phyloP scores from a whole-genome alignment of 2,113 vertebrate genomes.

The Menura novaehollandiae region DNA sequence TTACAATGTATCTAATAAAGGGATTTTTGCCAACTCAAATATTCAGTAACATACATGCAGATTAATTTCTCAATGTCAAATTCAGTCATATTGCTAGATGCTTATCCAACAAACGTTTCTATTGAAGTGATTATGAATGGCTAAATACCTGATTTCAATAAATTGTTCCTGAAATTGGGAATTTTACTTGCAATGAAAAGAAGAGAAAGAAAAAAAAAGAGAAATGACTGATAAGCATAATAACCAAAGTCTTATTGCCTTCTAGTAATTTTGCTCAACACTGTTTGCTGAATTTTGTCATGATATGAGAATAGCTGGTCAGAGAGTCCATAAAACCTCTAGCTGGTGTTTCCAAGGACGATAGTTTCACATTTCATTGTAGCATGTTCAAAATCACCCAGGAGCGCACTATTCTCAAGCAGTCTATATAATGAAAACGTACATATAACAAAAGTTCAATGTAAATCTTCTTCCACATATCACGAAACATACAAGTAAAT shows the following conservation, averaged over 20 bases:
- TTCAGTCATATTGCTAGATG: slow-evolving; percentile 72
- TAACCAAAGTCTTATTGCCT: slow-evolving; percentile 73
- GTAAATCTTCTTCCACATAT: slow-evolving; percentile 62
- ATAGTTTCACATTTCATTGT: slow-evolving; percentile 81
- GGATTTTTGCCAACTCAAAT: slow-evolving; percentile 70
- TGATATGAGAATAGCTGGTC: slow-evolving; percentile 55
- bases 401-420: slow-evolving; percentile 89
- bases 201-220: slow-evolving; percentile 51
- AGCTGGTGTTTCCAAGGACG: slow-evolving; percentile 85
- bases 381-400: slow-evolving; percentile 85
- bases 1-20: slow-evolving; percentile 73
- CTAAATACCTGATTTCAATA: slow-evolving; percentile 72
- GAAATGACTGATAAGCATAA: slow-evolving; percentile 49
- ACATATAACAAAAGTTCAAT: slow-evolving; percentile 79
- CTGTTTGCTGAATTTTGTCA: slow-evolving; percentile 56
- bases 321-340: slow-evolving; percentile 81
- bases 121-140: slow-evolving; percentile 40
- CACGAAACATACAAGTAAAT: slow-evolving; percentile 65
- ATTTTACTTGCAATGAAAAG: slow-evolving; percentile 46
- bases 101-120: slow-evolving; percentile 65
- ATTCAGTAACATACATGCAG: slow-evolving; percentile 75
- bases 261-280: slow-evolving; percentile 64
- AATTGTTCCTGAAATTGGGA: slow-evolving; percentile 71
- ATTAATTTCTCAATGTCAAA: slow-evolving; percentile 63
- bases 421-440: slow-evolving; percentile 91